Conservation (phyloP, 2,113 vertebrate species). For the Crotalus tigris region DNA sequence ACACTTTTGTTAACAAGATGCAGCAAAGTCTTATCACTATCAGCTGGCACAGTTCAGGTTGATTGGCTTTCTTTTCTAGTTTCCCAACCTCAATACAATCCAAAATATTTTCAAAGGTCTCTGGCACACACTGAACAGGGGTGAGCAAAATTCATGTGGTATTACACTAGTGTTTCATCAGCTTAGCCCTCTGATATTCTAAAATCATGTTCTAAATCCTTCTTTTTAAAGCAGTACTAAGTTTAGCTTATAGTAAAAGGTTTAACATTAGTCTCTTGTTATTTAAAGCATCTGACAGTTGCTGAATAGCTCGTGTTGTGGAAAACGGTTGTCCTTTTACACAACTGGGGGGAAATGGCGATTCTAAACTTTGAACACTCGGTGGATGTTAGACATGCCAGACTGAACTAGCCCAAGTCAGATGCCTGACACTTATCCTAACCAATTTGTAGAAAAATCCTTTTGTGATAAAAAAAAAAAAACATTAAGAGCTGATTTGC, state of each 20-base stretch:
- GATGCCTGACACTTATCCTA: constrained; percentile 53
- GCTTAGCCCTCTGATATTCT: constrained; percentile 59
- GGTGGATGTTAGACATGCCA: constrained; percentile 70
- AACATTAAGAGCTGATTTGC: constrained; percentile 78
- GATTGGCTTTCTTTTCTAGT: not conserved
- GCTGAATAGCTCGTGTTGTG: constrained; percentile 49
- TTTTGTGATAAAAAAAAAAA: constrained; percentile 49
- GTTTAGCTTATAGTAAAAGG: constrained; percentile 73
- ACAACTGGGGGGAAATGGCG: constrained; percentile 33
- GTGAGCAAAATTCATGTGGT: constrained; percentile 55
- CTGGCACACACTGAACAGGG: not conserved
- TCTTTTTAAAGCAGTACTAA: constrained; percentile 66
- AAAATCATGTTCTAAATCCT: constrained; percentile 67
- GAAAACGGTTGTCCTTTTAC: constrained; percentile 59
- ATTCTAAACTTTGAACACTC: constrained; percentile 63
- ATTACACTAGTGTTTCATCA: constrained; percentile 60
- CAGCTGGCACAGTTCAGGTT: not conserved
- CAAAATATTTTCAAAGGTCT: not conserved
- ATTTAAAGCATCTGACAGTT: constrained; percentile 57
- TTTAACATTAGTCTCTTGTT: constrained; percentile 60
- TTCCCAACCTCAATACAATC: not conserved
- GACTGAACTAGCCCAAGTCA: constrained; percentile 64
- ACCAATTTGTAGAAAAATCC: constrained; percentile 69
- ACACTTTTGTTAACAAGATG: not conserved
- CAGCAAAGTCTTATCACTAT: not conserved